A percentile compares a stretch with the other conserved stretches of the same genome.
phyloP scores from a whole-genome alignment of 1,140 invertebrate genomes.

The Lucilia sericata region DNA sequence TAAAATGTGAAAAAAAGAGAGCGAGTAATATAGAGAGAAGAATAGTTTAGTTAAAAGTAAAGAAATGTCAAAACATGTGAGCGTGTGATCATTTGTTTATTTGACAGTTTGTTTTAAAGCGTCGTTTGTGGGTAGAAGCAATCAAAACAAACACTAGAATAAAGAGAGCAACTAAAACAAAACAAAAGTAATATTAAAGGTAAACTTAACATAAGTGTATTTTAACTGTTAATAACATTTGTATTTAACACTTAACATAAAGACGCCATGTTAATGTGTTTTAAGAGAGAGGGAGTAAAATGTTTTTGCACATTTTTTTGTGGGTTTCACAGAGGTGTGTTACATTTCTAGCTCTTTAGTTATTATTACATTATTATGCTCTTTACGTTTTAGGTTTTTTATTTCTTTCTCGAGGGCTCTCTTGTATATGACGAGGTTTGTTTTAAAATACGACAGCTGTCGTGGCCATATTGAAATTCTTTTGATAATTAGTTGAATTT shows the following conservation, averaged over 20 bases:
- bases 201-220: background rate
- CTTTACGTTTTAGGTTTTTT: background rate
- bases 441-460: slow-evolving; percentile 36
- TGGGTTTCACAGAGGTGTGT: background rate
- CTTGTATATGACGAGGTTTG: slow-evolving; percentile 15
- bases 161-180: slow-evolving; percentile 20
- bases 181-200: background rate
- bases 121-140: background rate
- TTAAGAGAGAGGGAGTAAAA: slow-evolving; percentile 24
- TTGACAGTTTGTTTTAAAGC: slow-evolving; percentile 6
- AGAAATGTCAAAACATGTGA: slow-evolving; percentile 14
- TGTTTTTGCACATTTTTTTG: slow-evolving; percentile 6
- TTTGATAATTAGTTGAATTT: slow-evolving; percentile 32
- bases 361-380: background rate
- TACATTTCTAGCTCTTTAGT: background rate
- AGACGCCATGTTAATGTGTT: slow-evolving; percentile 16
- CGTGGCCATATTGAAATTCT: slow-evolving; percentile 44
- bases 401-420: background rate
- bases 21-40: background rate
- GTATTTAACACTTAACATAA: background rate
- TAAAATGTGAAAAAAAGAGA: background rate
- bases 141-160: slow-evolving; percentile 2
- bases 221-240: background rate
- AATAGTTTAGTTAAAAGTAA: background rate
- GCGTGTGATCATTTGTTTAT: background rate